Evolutionary conservation across 2,797 vertebrate genomes (phyloP).

Genomic region (Melanitta fusca): DNA sequence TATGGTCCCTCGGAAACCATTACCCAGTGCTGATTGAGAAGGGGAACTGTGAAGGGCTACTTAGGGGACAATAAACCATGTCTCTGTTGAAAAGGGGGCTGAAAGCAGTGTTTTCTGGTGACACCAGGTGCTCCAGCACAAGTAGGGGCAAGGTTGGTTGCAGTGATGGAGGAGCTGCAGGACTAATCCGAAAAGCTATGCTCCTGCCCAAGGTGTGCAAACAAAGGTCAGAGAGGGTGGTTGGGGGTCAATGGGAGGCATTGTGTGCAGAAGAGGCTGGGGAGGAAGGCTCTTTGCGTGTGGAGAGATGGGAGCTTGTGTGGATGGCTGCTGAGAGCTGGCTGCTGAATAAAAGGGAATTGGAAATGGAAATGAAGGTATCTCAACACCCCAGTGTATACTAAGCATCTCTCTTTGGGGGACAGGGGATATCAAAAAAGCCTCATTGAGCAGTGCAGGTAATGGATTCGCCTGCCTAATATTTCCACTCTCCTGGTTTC

Average conservation of each 20-base stretch:
- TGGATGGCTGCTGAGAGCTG: neutral
- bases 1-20: constrained; percentile 71
- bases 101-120: constrained; percentile 5
- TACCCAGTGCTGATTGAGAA: constrained; percentile 67
- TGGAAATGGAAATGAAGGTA: constrained; percentile 25
- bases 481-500: constrained; percentile 5
- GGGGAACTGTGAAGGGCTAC: constrained; percentile 56
- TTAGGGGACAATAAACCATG: constrained; percentile 59
- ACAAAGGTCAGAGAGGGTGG: neutral
- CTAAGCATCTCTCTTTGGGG: neutral
- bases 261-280: neutral
- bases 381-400: constrained; percentile 24
- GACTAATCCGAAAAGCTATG: neutral
- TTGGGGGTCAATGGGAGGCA: neutral
- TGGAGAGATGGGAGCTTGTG: neutral
- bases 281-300: neutral
- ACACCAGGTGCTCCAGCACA: neutral
- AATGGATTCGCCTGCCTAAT: constrained; percentile 24
- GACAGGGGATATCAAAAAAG: constrained; percentile 19
- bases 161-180: neutral
- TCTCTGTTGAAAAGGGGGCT: constrained; percentile 59
- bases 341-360: constrained; percentile 41
- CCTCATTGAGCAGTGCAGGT: constrained; percentile 42
- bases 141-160: neutral
- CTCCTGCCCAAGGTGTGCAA: neutral